A percentile compares a stretch with the other conserved stretches of the same genome.
phyloP scores from a whole-genome alignment of 2,113 vertebrate genomes.

The Sclerurus mexicanus region DNA sequence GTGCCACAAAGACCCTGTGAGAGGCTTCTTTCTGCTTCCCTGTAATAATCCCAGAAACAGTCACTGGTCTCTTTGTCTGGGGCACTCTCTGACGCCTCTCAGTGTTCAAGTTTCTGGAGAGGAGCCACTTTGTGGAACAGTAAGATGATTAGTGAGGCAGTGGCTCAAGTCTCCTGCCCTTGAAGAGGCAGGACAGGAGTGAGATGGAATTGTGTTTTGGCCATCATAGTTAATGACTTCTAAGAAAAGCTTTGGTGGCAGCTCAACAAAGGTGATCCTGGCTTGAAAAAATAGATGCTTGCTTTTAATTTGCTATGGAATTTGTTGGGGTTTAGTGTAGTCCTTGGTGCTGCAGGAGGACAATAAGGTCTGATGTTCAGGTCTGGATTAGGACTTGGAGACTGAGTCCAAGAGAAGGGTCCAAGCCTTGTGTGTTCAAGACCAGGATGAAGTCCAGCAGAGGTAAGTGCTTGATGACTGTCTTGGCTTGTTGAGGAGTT shows the following conservation, averaged over 20 bases:
- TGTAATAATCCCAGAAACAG: constrained; percentile 25
- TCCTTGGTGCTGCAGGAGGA: neutral
- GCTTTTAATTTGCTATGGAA: neutral
- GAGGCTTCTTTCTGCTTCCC: constrained; percentile 27
- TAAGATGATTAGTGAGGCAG: constrained; percentile 34
- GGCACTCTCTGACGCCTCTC: neutral
- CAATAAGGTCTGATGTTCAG: neutral
- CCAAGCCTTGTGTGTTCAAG: neutral
- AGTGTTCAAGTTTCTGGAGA: constrained; percentile 6
- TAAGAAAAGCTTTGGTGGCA: neutral
- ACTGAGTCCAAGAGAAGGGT: neutral
- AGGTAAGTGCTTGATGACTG: neutral
- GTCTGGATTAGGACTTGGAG: neutral
- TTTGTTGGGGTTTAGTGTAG: neutral
- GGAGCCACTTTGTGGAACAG: constrained; percentile 45
- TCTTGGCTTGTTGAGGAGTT: neutral
- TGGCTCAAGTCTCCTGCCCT: neutral
- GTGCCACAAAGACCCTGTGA: neutral
- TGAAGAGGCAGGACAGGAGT: neutral
- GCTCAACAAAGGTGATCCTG: neutral
- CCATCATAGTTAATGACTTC: neutral
- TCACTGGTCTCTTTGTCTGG: neutral
- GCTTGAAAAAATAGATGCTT: neutral
- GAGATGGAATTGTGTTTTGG: neutral
- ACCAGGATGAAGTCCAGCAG: neutral